Base-by-base conservation (phyloP, 2,797 vertebrate genomes). In the Microctenopoma lineatum region DNA sequence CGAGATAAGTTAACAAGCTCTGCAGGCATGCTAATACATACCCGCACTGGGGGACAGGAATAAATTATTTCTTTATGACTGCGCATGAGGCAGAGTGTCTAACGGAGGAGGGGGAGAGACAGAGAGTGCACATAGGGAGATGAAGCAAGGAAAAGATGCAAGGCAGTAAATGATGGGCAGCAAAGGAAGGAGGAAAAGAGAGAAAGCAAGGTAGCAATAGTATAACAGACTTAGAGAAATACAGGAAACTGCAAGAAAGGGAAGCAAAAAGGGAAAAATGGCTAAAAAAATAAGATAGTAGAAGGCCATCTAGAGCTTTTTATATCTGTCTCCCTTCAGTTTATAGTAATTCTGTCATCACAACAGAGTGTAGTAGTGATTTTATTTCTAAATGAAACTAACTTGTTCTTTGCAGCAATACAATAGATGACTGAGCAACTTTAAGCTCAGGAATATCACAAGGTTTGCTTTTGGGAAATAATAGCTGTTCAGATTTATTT, bases 1-100 rank as follows among this genome's bases (percentile, higher is more conserved):
- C 8, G 73, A 92, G 92, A 94, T 92, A 93, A 93, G 91, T 93
- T 82, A 90, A 91, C 85, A 66, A 84, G 86, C 81, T 91, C 84
- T 77, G 67, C 83, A 81, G 84, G 82, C 81, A 87, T 84, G 84
- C 86, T 87, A 90, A 91, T 87, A 85, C 81, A 69, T 73, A 83
- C 77, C 79, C 70, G 65, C 78, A 65, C 76, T 76, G 61, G 69
- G 82, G 78, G 80, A 83, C 54, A 59, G 74, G 78, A 88, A 90
- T 89, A 87, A 72, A 92, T 92, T 87, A 90, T 90, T 87, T 90
- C 80, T 92, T 87, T 90, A 85, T 89, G 85, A 82, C 82, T 84
- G 86, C 48, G 21, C 89, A 88, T 73, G 75, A 77, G 85, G 82
- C 82, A 80, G 64, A 84, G 80, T 47, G 16, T 89, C 84, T 82